Conservation (phyloP, 2,797 vertebrate species). For the Centroberyx gerrardi region DNA sequence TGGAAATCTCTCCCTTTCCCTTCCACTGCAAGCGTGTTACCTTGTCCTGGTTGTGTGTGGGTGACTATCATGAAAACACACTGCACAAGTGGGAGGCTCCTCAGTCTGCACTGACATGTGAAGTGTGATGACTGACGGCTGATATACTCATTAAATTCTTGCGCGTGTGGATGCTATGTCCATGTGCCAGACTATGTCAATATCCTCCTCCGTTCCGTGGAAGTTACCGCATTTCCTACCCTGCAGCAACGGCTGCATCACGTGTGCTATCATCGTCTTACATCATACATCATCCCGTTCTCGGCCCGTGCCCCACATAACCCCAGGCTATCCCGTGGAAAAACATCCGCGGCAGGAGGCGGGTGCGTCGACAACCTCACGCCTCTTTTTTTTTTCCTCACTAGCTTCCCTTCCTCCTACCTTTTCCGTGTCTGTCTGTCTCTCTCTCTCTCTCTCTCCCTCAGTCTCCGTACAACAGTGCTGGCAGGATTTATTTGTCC, state of each 20-base stretch:
- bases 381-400: not conserved
- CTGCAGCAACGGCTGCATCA: not conserved
- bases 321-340: conserved; percentile 1
- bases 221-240: conserved; percentile 5
- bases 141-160: conserved; percentile 47
- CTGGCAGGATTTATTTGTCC: conserved; percentile 67
- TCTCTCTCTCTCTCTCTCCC: conserved; percentile 20
- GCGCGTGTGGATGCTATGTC: conserved; percentile 14
- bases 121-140: conserved; percentile 18
- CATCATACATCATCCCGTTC: conserved; percentile 15
- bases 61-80: conserved; percentile 43
- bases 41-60: conserved; percentile 13
- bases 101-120: conserved; percentile 31
- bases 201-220: conserved; percentile 5
- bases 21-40: conserved; percentile 2
- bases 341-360: conserved; percentile 2
- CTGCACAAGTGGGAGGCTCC: conserved; percentile 31
- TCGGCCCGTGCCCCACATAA: conserved; percentile 27
- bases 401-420: not conserved
- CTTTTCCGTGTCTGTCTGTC: not conserved
- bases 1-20: conserved; percentile 10
- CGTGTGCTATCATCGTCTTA: conserved; percentile 18
- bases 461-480: conserved; percentile 30
- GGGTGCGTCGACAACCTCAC: not conserved
- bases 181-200: conserved; percentile 34